These are phyloP conservation scores for Labia minor DNA, from an alignment of 2,888 invertebrate genomes.

Conservation along the genomic window DNA sequence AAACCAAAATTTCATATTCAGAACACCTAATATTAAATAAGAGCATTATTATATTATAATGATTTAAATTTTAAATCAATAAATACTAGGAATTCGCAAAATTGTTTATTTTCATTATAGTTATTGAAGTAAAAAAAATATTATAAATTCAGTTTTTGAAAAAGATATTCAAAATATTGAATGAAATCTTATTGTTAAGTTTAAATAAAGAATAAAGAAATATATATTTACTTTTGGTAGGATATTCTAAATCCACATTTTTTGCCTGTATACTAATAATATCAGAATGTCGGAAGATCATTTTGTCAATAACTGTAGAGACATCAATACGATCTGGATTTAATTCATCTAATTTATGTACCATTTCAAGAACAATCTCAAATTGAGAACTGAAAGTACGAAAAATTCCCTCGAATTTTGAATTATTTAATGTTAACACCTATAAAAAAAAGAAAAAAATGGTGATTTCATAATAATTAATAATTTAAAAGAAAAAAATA, in stretches of 20 bases:
- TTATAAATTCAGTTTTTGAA: no score
- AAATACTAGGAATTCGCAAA: no score
- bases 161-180: no score
- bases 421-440: constrained; percentile 72
- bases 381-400: constrained; percentile 80
- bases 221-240: constrained; percentile 55
- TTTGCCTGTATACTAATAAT: constrained; percentile 71
- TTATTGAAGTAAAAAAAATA: no score
- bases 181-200: no score
- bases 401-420: constrained; percentile 79
- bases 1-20: no score
- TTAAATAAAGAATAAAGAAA: no score
- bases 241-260: constrained; percentile 82
- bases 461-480: neutral
- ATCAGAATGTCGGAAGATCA: constrained; percentile 75
- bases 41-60: no score
- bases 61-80: no score
- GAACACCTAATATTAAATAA: no score
- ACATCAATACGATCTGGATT: constrained; percentile 45
- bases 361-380: constrained; percentile 79
- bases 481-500: constrained; percentile 14
- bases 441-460: constrained; percentile 28
- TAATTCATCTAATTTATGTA: constrained; percentile 57
- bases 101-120: no score
- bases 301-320: constrained; percentile 61